Evolutionary conservation across 2,113 vertebrate genomes (phyloP), one percentile per base, ranked within the genome.

Genomic region (Gyps fulvus): DNA sequence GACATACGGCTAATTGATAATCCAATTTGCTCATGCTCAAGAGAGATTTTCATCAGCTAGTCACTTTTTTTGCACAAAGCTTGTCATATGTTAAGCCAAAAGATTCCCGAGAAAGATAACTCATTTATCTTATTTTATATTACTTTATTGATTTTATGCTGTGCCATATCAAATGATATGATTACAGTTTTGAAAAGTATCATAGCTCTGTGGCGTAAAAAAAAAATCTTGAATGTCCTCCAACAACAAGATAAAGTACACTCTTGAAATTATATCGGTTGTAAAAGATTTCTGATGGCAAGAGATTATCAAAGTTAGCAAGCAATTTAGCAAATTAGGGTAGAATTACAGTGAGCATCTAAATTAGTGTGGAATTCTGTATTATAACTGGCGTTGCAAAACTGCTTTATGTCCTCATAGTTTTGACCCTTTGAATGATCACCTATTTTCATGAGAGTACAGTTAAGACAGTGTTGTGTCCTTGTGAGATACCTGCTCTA

Each of bases 141-240:
- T 94, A 91, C 49, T 74, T 80, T 89, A 95, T 90, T 91, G 97
- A 97, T 96, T 97, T 98, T 90, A 89, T 93, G 95, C 40, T 88
- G 36, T 73, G 42, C 83, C 72, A 45, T 96, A 94, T 90, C 73
- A 97, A 94, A 95, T 92, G 34, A 40, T 77, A 71, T 94, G 82
- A 93, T 96, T 96, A 59, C 49, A 71, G 36, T 92, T 91, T 94
- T 97, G 91, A 90, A 94, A 96, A 96, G 67, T 79, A 90, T 88
- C 65, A 49, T 74, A 55, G 61, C 40, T 80, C 36, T 85, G 27
- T 57, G 52, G 23, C 54, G 91, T 63, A 16, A 81, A 70, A 92
- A 89, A 62, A 45, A 34, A 42, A 34, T 96, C 58, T 91, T 93
- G 61, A 91, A 65, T 54, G 58, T 63, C 57, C 45, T 96, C 81